phyloP scores from a whole-genome alignment of 2,888 invertebrate species.

The Nemapogon koenigi region DNA sequence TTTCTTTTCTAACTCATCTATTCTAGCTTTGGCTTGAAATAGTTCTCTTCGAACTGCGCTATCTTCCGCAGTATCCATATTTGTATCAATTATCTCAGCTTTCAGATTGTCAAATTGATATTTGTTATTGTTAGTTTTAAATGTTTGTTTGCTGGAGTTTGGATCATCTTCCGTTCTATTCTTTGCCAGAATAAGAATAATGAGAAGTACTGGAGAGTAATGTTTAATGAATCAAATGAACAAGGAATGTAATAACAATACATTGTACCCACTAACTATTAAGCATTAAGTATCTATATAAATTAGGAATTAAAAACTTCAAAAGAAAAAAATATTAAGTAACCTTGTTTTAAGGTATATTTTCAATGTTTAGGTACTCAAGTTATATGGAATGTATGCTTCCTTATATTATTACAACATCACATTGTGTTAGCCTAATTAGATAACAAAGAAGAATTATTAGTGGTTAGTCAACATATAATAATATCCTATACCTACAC shows the following conservation, averaged over 20 bases:
- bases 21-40: slow-evolving; percentile 67
- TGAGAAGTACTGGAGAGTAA: slow-evolving; percentile 36
- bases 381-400: no score
- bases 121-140: background rate
- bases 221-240: no score
- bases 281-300: no score
- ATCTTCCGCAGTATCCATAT: slow-evolving; percentile 20
- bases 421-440: no score
- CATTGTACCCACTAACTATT: no score
- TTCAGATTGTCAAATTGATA: background rate
- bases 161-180: slow-evolving; percentile 23
- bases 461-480: no score
- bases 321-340: background rate
- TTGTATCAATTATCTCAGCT: slow-evolving; percentile 23
- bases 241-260: no score
- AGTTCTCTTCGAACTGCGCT: slow-evolving; percentile 48
- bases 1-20: slow-evolving; percentile 75
- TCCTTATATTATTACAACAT: no score
- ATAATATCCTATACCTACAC: no score
- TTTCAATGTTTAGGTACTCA: no score
- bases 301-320: background rate
- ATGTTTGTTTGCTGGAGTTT: slow-evolving; percentile 9
- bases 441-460: no score
- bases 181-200: slow-evolving; percentile 37
- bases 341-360: background rate